Evolutionary conservation across 2,113 vertebrate genomes (phyloP).

Genomic region (Montifringilla adamsi): DNA sequence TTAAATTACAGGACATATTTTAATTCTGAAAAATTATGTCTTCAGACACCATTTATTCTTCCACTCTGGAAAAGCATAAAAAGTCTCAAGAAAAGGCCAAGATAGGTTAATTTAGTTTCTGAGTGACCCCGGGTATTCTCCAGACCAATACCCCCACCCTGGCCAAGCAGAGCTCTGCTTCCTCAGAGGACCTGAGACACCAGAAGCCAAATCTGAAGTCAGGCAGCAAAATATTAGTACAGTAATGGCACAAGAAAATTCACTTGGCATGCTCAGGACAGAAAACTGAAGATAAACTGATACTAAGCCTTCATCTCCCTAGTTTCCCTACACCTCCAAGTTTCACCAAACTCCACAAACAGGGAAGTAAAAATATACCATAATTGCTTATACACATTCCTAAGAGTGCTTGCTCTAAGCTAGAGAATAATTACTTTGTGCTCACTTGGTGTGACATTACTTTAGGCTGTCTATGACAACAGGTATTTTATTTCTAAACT

Average conservation of each 20-base stretch:
- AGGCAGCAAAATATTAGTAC: background rate
- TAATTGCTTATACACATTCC: background rate
- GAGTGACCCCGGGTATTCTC: background rate
- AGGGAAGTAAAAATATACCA: background rate
- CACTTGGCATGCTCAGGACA: background rate
- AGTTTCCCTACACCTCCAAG: background rate
- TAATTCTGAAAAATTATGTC: background rate
- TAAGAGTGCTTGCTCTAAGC: background rate
- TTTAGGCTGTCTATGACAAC: background rate
- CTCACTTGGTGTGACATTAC: background rate
- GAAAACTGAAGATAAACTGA: background rate
- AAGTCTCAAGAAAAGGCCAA: background rate
- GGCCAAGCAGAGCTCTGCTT: background rate
- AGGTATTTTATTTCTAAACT: background rate
- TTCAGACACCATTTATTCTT: background rate
- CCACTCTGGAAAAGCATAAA: background rate
- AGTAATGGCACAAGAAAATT: background rate
- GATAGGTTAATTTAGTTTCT: background rate
- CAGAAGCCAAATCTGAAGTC: background rate
- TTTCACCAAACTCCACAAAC: background rate
- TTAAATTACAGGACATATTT: background rate
- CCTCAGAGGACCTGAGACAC: background rate
- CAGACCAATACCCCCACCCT: background rate
- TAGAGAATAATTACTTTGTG: background rate
- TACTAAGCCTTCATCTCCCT: background rate